Conservation (phyloP, 2,888 invertebrate species). For the Mongoloraphidia duomilia region DNA sequence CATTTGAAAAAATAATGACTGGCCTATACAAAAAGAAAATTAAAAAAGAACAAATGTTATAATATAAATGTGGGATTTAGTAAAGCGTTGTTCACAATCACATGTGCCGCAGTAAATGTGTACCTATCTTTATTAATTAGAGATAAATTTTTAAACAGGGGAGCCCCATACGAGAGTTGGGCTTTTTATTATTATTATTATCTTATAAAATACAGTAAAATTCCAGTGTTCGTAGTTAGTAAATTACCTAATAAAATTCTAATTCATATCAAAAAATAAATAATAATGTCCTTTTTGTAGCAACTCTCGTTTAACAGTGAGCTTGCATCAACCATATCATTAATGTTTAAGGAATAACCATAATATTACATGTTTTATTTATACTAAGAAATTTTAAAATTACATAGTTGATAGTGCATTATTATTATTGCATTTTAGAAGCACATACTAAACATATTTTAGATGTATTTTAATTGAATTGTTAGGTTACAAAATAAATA, state of each 20-base stretch:
- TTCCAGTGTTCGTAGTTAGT: conserved; percentile 22
- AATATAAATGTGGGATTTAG: background rate
- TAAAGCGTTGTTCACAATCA: conserved; percentile 16
- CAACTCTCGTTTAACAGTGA: conserved; percentile 8
- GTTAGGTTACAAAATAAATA: too few relatives aligned
- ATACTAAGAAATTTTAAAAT: background rate
- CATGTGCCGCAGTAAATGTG: conserved; percentile 26
- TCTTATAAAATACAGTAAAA: conserved; percentile 4
- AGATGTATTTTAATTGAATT: background rate
- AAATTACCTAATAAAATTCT: conserved; percentile 25
- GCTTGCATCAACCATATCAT: conserved; percentile 13
- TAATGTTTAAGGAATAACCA: conserved; percentile 8
- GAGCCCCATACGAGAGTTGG: conserved; percentile 15
- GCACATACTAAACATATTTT: background rate
- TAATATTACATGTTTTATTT: background rate
- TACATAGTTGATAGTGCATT: background rate
- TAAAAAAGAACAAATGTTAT: too few relatives aligned
- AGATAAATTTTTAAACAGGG: conserved; percentile 12
- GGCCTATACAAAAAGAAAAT: too few relatives aligned
- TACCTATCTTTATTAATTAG: conserved; percentile 7
- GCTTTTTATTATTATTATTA: conserved; percentile 9
- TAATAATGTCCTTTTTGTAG: conserved; percentile 10
- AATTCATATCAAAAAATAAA: conserved; percentile 19
- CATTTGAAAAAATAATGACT: background rate
- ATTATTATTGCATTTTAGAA: background rate